These are phyloP conservation scores for Euschistus heros DNA, from an alignment of 1,140 invertebrate species.

Conservation along the genomic window DNA sequence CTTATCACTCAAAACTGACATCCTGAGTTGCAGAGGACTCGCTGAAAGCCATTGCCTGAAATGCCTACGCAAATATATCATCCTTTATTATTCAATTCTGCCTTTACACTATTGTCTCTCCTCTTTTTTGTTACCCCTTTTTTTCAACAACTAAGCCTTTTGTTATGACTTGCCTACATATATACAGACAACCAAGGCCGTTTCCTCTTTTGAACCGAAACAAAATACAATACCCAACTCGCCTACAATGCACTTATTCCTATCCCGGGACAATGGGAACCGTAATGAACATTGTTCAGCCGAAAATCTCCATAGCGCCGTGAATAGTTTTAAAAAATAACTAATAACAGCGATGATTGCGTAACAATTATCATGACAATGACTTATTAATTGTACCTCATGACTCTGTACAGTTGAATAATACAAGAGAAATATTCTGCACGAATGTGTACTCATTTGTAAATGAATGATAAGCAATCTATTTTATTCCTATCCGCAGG, in stretches of 20 bases:
- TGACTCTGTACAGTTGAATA: background rate
- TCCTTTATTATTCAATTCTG: too few species aligned
- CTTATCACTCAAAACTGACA: too few species aligned
- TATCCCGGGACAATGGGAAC: background rate
- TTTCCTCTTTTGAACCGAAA: background rate
- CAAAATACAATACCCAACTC: background rate
- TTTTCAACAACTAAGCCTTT: too few species aligned
- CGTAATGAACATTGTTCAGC: constrained; percentile 11
- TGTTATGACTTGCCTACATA: constrained; percentile 7
- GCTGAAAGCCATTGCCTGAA: too few species aligned
- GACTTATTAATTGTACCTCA: background rate
- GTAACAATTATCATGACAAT: constrained; percentile 2
- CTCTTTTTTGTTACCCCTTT: too few species aligned
- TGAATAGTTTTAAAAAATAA: background rate
- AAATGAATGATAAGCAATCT: too few species aligned
- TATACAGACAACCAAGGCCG: background rate
- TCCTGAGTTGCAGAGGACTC: too few species aligned
- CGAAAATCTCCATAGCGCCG: constrained; percentile 3
- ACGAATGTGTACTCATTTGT: too few species aligned
- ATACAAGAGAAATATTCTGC: too few species aligned
- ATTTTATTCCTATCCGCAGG: too few species aligned
- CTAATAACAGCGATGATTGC: background rate
- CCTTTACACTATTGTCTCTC: too few species aligned
- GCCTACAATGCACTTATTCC: constrained; percentile 13
- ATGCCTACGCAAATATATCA: too few species aligned